Evolutionary conservation across 2,797 vertebrate genomes (phyloP), one percentile per base, ranked within the genome.

Genomic region (Micropoecilia bifurca): DNA sequence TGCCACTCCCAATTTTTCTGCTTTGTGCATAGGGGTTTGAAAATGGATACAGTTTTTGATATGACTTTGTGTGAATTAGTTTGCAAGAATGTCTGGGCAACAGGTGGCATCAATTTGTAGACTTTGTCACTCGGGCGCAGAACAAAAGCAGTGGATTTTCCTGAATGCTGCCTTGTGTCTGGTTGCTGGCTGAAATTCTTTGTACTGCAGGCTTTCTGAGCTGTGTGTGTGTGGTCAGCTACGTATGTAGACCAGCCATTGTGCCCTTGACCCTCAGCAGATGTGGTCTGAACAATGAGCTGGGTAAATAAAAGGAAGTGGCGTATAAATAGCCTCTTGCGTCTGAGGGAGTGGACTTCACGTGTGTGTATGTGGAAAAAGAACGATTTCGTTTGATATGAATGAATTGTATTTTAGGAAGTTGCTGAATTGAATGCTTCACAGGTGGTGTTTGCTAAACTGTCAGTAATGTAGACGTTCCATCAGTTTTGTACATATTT

Each of bases 241-340:
- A 68, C 85, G 85, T 91, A 85, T 91, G 87, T 89, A 92, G 83
- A 92, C 91, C 82, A 84, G 84, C 94, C 89, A 96, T 97, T 97
- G 94, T 97, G 91, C 91, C 94, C 87, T 84, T 89, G 90, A 84
- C 89, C 96, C 95, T 94, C 90, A 96, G 92, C 94, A 96, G 94
- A 95, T 96, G 91, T 95, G 91, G 88, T 89, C 92, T 92, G 93
- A 96, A 97, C 95, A 96, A 96, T 96, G 91, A 91, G 73, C 89
- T 94, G 22, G 93, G 92, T 96, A 95, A 96, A 96, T 96, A 96
- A 94, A 95, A 95, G 96, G 96, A 97, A 97, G 94, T 94, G 88
- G 90, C 74, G 85, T 96, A 95, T 95, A 94, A 96, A 96, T 95
- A 95, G 91, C 90, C 89, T 80, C 83, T 92, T 91, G 89, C 85